Evolutionary conservation across 1,140 invertebrate genomes (phyloP), one percentile per base, ranked within the genome.

Genomic region (Wiebesia pumilae): DNA sequence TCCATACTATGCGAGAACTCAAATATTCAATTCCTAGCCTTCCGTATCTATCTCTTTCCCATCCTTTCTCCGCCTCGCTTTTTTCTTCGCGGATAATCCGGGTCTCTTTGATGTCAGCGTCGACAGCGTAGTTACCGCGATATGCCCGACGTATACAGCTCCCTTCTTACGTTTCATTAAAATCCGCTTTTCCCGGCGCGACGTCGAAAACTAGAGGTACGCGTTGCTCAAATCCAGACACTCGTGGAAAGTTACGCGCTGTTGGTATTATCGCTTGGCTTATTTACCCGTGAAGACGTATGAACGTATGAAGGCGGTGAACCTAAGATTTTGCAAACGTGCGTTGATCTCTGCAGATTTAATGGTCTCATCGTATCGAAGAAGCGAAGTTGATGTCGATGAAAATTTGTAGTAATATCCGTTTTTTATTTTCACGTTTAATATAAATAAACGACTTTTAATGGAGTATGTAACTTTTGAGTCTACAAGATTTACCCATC

Each of bases 11-110:
- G 69, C 85, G 86, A 90, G 84, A 87, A 38, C 58, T 85, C 84
- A 85, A 81, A 86, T 88, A 89, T 89, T 89, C 89, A 87, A 88
- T 84, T 87, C 71, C 78, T 33, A 65, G n/a, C 14, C n/a, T 58
- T 24, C 47, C 19, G 30, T 65, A 27, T 83, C 83, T 83, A 79
- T 47, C 24, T 10, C 30, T 33, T 58, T 62, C 54, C 30, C 47
- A 33, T 38, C 80, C 16, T 16, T 54, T 83, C 89, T 65, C 83
- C 77, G 40, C 47, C 54, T 51, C 77, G 24, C 69, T 75, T 73
- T 58, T 79, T 81, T 58, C 82, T n/a, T 14, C 77, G 27, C 33
- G 65, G 84, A 85, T 85, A 81, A 85, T 85, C 84, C 65, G 10
- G 58, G 62, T 40, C 30, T 73, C 54, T 81, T 58, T 67, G 73